These are phyloP conservation scores for Microtus agrestis DNA, from an alignment of 2,797 vertebrate genomes.

Conservation along the genomic window DNA sequence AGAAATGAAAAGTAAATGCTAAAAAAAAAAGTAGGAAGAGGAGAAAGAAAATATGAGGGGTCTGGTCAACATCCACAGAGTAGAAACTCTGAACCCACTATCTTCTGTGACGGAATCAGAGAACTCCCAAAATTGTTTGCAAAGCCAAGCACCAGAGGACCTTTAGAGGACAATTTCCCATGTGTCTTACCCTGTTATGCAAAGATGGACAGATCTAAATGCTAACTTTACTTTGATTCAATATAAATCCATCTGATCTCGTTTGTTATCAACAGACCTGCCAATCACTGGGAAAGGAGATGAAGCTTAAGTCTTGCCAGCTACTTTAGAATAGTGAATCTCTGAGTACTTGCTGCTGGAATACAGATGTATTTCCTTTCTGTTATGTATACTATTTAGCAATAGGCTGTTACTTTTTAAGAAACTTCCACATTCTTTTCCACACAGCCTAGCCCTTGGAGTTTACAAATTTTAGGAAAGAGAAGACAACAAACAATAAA, in stretches of 20 bases:
- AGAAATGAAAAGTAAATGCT: not conserved
- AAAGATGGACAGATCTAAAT: not conserved
- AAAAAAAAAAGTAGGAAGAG: not conserved
- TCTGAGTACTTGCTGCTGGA: not conserved
- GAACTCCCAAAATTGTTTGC: not conserved
- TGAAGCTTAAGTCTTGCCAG: not conserved
- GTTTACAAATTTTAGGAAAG: not conserved
- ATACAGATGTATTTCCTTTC: not conserved
- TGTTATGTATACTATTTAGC: too few relatives aligned
- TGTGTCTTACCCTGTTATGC: not conserved
- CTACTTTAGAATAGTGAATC: not conserved
- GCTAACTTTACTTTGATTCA: not conserved
- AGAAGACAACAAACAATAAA: not conserved
- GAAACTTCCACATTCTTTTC: not conserved
- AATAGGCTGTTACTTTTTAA: not conserved
- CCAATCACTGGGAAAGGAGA: not conserved
- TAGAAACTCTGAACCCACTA: not conserved
- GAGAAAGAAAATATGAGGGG: not conserved
- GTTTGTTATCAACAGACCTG: not conserved
- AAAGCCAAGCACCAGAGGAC: not conserved
- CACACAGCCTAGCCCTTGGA: not conserved
- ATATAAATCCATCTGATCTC: not conserved
- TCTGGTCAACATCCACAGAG: not conserved
- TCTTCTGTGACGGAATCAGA: not conserved
- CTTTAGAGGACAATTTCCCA: not conserved